A percentile compares a stretch with the other conserved stretches of the same genome.
phyloP scores from a whole-genome alignment of 2,888 invertebrate species.

The Nomada goodeniana region DNA sequence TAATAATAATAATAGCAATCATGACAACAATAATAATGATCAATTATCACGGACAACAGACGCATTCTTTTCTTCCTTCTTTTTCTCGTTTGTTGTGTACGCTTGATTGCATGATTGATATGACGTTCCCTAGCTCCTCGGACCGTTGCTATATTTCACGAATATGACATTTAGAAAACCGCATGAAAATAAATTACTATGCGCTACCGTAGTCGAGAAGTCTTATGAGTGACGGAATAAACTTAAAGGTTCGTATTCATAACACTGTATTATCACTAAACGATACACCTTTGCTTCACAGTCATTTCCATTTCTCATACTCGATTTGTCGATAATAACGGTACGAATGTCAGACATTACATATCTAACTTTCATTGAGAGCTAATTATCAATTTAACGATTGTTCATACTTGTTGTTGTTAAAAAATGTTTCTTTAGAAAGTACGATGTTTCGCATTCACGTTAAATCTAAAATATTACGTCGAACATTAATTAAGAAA shows the following conservation, averaged over 20 bases:
- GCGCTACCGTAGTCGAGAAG: constrained; percentile 78
- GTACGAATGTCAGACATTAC: constrained; percentile 5
- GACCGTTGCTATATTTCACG: constrained; percentile 68
- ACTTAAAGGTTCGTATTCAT: constrained; percentile 68
- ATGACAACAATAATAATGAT: constrained; percentile 52
- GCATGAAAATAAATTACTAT: constrained; percentile 83
- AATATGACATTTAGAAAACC: constrained; percentile 72
- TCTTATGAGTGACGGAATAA: constrained; percentile 80
- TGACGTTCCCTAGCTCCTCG: constrained; percentile 77
- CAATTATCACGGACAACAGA: constrained; percentile 58
- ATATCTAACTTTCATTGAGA: constrained; percentile 23
- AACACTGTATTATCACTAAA: constrained; percentile 58
- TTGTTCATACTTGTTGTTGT: constrained; percentile 7
- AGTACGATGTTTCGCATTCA: not conserved
- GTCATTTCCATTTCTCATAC: not conserved
- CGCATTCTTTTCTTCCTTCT: constrained; percentile 20
- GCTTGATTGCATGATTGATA: constrained; percentile 82
- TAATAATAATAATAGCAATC: constrained; percentile 55
- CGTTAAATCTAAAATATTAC: constrained; percentile 2
- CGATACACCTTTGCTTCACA: constrained; percentile 42
- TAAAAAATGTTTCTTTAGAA: constrained; percentile 10
- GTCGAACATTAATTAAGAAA: constrained; percentile 6
- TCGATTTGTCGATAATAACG: not conserved
- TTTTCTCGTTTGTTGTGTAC: constrained; percentile 69
- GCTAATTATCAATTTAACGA: constrained; percentile 17